phyloP scores from a whole-genome alignment of 2,797 vertebrate genomes.

The Falco berigora region DNA sequence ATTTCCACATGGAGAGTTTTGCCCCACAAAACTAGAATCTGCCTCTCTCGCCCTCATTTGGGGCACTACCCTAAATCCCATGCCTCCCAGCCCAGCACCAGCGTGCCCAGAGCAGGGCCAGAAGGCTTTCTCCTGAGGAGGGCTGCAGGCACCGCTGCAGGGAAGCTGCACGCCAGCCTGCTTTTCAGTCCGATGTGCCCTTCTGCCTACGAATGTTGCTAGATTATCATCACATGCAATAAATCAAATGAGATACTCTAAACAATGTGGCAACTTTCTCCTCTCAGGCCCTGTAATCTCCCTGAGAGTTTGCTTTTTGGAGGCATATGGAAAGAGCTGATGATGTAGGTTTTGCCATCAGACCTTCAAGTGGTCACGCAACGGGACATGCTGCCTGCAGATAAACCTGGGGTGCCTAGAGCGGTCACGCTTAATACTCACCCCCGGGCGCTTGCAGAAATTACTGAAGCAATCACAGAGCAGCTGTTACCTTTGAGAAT shows the following conservation, averaged over 20 bases:
- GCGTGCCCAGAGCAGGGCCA: not conserved
- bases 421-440: not conserved
- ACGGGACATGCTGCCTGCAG: not conserved
- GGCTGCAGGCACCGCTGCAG: not conserved
- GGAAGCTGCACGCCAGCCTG: too few species aligned
- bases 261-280: not conserved
- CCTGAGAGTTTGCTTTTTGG: not conserved
- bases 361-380: too few species aligned
- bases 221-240: not conserved
- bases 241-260: not conserved
- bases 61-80: not conserved
- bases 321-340: not conserved
- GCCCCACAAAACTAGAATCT: fast-evolving
- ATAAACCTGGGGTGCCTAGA: not conserved
- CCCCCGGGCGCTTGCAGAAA: not conserved
- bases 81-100: not conserved
- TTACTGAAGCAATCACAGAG: not conserved
- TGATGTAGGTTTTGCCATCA: not conserved
- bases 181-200: not conserved
- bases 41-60: not conserved
- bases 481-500: not conserved
- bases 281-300: not conserved
- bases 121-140: not conserved
- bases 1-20: not conserved
- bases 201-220: not conserved